Base-by-base conservation (phyloP, 2,797 vertebrate species). In the Chloroceryle amazona region DNA sequence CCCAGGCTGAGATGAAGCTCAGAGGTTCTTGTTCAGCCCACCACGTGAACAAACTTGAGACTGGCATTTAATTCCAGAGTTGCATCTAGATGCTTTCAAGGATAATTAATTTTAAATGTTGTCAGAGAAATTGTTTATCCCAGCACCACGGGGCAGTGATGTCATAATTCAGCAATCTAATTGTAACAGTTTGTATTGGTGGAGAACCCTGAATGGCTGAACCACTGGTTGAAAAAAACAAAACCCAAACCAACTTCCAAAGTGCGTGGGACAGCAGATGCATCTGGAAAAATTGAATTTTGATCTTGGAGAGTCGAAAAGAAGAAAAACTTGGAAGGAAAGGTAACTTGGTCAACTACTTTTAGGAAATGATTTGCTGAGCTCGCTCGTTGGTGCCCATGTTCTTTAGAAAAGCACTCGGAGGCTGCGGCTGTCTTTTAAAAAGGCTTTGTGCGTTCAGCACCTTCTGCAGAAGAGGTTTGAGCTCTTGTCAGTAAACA, bases 401-500 rank as follows among this genome's bases (percentile, higher is more conserved):
- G 11, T 28, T 42, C 68, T 49, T 65, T 41, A 44, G 79, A 10
- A 55, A 28, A 84, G 82, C 79, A 66, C 79, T 84, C 37, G 25
- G 81, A 83, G 63, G n/a, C 75, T 22, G 62, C 4, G 62, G 23
- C 63, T 73, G 58, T 11, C 63, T 44, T n/a, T 39, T 39, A 9
- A 29, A 76, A 29, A 6, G 37, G 39, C 11, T 61, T 61, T 47
- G 51, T 81, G 70, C 61, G 66, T 33, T 90, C 93, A 68, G 88
- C 78, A 80, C 78, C 86, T 91, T 68, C 44, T 76, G 61, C 81
- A 57, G 6, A 44, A 41, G 60, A 83, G 76, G 29, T 28, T 33
- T 68, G 81, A 81, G 81, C 33, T 83, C n/a, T 42, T 89, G 81
- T 87, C 88, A 46, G 88, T 67, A 89, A 86, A 49, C 76, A 80